A percentile compares a stretch with the other conserved stretches of the same genome.
Conservation (phyloP, 2,113 vertebrate genomes). For the Grammomys surdaster region DNA sequence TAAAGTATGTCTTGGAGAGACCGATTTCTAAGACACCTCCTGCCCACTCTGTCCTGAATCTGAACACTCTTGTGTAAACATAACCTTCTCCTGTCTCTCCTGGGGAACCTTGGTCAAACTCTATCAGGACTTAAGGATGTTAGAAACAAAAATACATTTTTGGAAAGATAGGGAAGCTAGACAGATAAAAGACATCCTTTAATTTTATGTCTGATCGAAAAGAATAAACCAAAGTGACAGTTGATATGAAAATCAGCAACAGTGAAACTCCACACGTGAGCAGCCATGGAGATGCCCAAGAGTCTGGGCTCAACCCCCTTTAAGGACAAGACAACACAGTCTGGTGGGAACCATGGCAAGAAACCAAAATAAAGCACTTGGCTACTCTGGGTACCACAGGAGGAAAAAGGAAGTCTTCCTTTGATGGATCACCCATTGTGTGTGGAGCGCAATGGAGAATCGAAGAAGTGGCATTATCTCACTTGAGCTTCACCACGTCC, state of each 20-base stretch:
- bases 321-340: not conserved
- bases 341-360: not conserved
- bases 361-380: not conserved
- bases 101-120: not conserved
- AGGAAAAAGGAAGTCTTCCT: not conserved
- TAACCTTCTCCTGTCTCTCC: not conserved
- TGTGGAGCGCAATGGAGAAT: not conserved
- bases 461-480: not conserved
- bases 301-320: not conserved
- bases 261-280: not conserved
- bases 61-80: no score
- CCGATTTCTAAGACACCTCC: not conserved
- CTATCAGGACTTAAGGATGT: not conserved
- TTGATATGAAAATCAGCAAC: not conserved
- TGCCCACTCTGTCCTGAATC: not conserved
- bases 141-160: slow-evolving; percentile 38
- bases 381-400: not conserved
- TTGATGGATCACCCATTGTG: not conserved
- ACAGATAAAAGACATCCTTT: not conserved
- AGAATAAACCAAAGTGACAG: slow-evolving; percentile 17
- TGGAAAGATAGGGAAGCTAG: slow-evolving; percentile 18
- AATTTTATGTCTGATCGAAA: slow-evolving; percentile 9
- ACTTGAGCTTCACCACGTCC: not conserved
- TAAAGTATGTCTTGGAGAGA: not conserved
- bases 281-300: not conserved